These are phyloP conservation scores for Perca flavescens DNA, from an alignment of 2,113 vertebrate genomes.

Conservation along the genomic window DNA sequence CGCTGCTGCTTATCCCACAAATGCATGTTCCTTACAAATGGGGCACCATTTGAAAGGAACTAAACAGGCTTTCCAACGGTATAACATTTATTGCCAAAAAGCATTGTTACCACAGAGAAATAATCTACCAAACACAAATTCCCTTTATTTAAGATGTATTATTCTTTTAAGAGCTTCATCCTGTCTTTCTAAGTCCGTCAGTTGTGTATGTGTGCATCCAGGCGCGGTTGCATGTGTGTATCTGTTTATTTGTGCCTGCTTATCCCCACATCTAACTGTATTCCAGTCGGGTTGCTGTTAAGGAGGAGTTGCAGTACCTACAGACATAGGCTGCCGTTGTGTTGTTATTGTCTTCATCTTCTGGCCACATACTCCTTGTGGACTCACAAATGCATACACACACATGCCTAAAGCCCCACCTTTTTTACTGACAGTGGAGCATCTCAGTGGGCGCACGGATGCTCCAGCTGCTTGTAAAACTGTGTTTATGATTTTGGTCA, in stretches of 20 bases:
- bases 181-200: not conserved
- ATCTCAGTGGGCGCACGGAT: conserved; percentile 22
- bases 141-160: not conserved
- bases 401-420: conserved; percentile 9
- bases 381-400: conserved; percentile 26
- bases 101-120: no score
- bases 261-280: not conserved
- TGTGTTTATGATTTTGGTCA: conserved; percentile 30
- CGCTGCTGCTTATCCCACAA: no score
- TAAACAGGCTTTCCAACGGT: no score
- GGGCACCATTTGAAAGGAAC: no score
- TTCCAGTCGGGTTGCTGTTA: conserved; percentile 43
- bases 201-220: not conserved
- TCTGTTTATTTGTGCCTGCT: not conserved
- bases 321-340: conserved; percentile 8
- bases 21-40: no score
- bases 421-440: conserved; percentile 13
- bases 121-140: no score
- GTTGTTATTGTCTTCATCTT: conserved; percentile 56
- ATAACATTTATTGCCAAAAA: no score
- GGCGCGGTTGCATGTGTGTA: not conserved
- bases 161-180: not conserved
- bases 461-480: conserved; percentile 41
- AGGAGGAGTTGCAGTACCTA: conserved; percentile 30
- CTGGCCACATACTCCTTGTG: conserved; percentile 30